phyloP scores from a whole-genome alignment of 1,140 invertebrate species.

The Listronotus oregonensis region DNA sequence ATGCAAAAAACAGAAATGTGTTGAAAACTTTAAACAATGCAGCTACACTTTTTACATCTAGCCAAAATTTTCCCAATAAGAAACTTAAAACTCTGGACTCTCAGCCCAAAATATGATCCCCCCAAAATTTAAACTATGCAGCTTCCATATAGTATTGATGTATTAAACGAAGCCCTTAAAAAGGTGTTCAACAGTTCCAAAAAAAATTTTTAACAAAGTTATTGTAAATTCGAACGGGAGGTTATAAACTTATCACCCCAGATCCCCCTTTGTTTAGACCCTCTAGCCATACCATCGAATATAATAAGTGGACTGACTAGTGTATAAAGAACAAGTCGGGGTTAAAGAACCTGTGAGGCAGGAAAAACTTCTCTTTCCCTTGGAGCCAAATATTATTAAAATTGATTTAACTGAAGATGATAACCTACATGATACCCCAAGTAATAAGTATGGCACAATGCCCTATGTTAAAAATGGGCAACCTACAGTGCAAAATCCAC shows the following conservation, averaged over 20 bases:
- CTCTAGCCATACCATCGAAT: not conserved
- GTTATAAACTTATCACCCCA: slow-evolving; percentile 48
- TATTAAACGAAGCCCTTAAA: slow-evolving; percentile 29
- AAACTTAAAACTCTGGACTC: slow-evolving; percentile 8
- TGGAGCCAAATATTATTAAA: slow-evolving; percentile 42
- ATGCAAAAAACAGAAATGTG: too few relatives aligned
- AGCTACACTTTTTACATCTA: too few relatives aligned
- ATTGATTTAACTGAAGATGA: slow-evolving; percentile 46
- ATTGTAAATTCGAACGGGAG: slow-evolving; percentile 51
- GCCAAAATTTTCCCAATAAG: not conserved
- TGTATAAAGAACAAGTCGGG: slow-evolving; percentile 35
- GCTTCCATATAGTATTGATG: slow-evolving; percentile 38
- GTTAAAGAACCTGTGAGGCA: slow-evolving; percentile 31
- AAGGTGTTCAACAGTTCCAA: slow-evolving; percentile 40
- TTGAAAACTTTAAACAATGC: too few relatives aligned
- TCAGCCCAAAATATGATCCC: slow-evolving; percentile 1
- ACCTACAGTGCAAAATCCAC: slow-evolving; percentile 6
- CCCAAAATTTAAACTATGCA: slow-evolving; percentile 22
- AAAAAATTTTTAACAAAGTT: slow-evolving; percentile 48
- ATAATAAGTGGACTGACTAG: slow-evolving; percentile 4
- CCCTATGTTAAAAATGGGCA: slow-evolving; percentile 8
- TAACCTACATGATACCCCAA: slow-evolving; percentile 3
- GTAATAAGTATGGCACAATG: slow-evolving; percentile 10
- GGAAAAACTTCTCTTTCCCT: slow-evolving; percentile 13
- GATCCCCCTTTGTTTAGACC: slow-evolving; percentile 23